Evolutionary conservation across 1,140 invertebrate species (phyloP), one percentile per base, ranked within the genome.

Genomic region (Phortica variegata): DNA sequence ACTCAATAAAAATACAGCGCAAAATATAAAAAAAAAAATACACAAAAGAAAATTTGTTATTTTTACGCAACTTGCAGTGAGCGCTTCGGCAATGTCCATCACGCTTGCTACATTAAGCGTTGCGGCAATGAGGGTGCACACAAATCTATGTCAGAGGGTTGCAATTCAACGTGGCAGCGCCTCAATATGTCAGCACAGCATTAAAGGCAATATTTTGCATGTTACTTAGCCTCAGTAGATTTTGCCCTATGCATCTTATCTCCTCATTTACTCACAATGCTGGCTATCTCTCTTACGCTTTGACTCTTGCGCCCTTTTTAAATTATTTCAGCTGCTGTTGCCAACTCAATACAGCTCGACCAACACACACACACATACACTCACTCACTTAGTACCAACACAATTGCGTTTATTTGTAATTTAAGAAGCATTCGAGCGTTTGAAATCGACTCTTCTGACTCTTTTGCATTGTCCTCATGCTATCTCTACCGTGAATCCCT

Each of bases 381-480:
- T 34, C 33, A 15, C 4, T 5, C 12, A 37, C 31, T 8, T 19
- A n/a, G 23, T 38, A 38, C 23, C 15, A 49, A 69, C 55, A 69
- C 65, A 68, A 68, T 68, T 68, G 68, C 63, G 68, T 68, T 71
- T 69, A 72, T 68, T 72, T 71, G 68, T 68, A 71, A 71, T 71
- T 72, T 37, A 73, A 71, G 68, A 72, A 60, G 68, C 68, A 66
- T 60, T 68, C 65, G 69, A 63, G 68, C 68, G 58, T 66, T 62
- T 52, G 32, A 52, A 43, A 54, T 60, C 55, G 49, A 60, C 55
- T 57, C 47, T 42, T 34, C 15, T 26, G 43, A 23, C 38, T 39
- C 26, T 26, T 34, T 33, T 20, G 26, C 40, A 15, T 34, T 17
- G 29, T n/a, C n/a, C 20, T 19, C 43, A 34, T 34, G 10, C 5